These are phyloP conservation scores for Clepsis dumicolana DNA, from an alignment of 2,888 invertebrate species.

Conservation along the genomic window DNA sequence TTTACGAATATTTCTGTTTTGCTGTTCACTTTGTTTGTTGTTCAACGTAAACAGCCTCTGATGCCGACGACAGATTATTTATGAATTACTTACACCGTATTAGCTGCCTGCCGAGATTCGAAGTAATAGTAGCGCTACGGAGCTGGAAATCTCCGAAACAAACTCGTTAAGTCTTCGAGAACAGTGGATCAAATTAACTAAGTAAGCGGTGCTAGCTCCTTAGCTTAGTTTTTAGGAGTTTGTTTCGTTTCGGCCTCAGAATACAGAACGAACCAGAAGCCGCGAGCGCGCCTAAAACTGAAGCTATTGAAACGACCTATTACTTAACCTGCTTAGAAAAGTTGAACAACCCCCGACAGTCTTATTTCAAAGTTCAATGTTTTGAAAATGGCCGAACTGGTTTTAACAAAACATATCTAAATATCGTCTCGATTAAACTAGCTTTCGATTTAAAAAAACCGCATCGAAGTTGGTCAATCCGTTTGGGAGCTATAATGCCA, in stretches of 20 bases:
- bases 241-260: constrained; percentile 7
- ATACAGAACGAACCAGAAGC: no score
- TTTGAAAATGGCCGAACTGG: no score
- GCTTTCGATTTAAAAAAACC: no score
- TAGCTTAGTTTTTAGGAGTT: constrained; percentile 31
- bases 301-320: no score
- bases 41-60: constrained; percentile 30
- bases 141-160: constrained; percentile 2
- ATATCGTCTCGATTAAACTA: no score
- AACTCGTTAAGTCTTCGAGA: constrained; percentile 18
- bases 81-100: constrained; percentile 7
- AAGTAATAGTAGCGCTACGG: background rate
- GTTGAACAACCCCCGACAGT: no score
- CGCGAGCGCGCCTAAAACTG: no score
- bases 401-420: no score
- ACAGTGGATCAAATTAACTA: constrained; percentile 17
- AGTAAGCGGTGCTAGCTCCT: constrained; percentile 6
- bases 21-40: constrained; percentile 24
- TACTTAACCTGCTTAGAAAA: no score
- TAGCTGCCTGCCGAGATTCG: background rate
- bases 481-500: no score
- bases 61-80: constrained; percentile 11
- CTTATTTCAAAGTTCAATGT: no score
- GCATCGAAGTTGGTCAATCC: no score
- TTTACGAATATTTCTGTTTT: constrained; percentile 7